Conservation (phyloP, 2,113 vertebrate genomes). For the Blennius ocellaris region DNA sequence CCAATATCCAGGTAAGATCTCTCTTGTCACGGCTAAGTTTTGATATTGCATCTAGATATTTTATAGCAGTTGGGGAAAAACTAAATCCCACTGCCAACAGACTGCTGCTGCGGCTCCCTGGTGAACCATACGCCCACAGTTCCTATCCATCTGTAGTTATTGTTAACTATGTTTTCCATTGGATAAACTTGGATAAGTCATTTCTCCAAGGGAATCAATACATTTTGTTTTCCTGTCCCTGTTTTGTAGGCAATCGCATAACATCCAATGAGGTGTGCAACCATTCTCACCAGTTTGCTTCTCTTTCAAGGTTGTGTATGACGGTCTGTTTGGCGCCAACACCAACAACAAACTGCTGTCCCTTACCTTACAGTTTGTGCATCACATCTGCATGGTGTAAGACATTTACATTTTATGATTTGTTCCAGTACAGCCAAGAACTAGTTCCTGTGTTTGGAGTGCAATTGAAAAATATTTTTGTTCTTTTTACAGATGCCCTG, state of each 20-base stretch:
- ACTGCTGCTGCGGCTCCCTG: too few relatives aligned
- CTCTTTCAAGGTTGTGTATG: constrained; percentile 92
- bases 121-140: too few relatives aligned
- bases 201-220: too few relatives aligned
- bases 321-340: constrained; percentile 95
- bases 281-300: background rate
- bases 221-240: too few relatives aligned
- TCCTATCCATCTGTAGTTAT: too few relatives aligned
- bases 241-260: too few relatives aligned
- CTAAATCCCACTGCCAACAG: too few relatives aligned
- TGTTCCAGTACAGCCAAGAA: background rate
- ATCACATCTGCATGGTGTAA: constrained; percentile 98
- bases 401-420: constrained; percentile 60
- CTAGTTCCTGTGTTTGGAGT: background rate
- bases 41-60: background rate
- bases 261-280: background rate
- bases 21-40: background rate
- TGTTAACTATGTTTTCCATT: too few relatives aligned
- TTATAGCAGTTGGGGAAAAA: too few relatives aligned
- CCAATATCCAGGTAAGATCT: constrained; percentile 93
- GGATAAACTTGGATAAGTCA: too few relatives aligned
- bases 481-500: constrained; percentile 88
- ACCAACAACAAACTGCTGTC: constrained; percentile 96
- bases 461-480: background rate
- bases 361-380: constrained; percentile 95